phyloP scores from a whole-genome alignment of 2,888 invertebrate species.

The Stenodera caucasica region DNA sequence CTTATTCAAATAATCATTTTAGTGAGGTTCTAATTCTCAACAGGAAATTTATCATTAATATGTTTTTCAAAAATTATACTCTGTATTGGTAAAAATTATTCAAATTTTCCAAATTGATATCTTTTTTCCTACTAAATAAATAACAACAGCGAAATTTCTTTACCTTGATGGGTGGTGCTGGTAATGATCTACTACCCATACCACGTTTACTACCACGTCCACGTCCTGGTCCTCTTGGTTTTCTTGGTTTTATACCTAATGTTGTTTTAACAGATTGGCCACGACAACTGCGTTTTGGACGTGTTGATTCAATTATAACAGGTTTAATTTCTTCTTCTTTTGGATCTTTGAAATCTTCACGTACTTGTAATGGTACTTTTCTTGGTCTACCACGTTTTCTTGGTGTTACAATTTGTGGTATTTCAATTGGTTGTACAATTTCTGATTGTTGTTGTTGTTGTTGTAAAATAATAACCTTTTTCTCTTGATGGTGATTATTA shows the following conservation, averaged over 20 bases:
- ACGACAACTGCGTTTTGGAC: slow-evolving; percentile 55
- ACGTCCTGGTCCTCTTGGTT: slow-evolving; percentile 48
- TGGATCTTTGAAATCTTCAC: slow-evolving; percentile 50
- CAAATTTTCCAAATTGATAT: too few relatives aligned
- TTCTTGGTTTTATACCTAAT: slow-evolving; percentile 53
- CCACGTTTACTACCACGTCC: slow-evolving; percentile 48
- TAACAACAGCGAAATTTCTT: too few relatives aligned
- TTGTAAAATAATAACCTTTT: not conserved
- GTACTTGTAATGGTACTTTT: slow-evolving; percentile 54
- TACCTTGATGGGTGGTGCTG: not conserved
- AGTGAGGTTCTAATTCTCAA: too few relatives aligned
- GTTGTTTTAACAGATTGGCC: slow-evolving; percentile 52
- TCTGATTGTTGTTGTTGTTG: not conserved
- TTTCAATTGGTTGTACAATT: slow-evolving; percentile 7
- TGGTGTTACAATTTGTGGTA: slow-evolving; percentile 42
- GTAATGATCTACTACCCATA: slow-evolving; percentile 14
- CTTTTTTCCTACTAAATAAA: too few relatives aligned
- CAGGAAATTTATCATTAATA: too few relatives aligned
- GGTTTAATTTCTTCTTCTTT: slow-evolving; percentile 32
- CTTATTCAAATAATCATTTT: too few relatives aligned
- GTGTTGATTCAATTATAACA: slow-evolving; percentile 37
- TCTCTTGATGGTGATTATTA: not conserved
- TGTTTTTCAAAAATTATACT: too few relatives aligned
- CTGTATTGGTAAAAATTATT: not conserved
- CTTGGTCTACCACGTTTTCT: slow-evolving; percentile 59